phyloP scores from a whole-genome alignment of 92 coral and sea anemone genomes.

The Chrysogorgia sp. region DNA sequence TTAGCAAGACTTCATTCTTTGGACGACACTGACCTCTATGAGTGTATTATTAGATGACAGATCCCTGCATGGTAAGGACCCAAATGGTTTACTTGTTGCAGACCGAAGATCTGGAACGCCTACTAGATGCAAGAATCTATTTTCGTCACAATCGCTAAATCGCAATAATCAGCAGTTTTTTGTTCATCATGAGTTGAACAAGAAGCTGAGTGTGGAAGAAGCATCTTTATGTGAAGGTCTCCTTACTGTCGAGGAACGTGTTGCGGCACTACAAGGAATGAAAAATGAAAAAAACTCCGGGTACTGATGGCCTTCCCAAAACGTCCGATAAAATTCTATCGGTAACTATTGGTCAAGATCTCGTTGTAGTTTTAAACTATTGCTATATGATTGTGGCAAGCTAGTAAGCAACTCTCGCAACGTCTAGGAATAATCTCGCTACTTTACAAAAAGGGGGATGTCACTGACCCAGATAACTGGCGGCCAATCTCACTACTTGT shows the following conservation, averaged over 20 bases:
- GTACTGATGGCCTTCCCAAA: slow-evolving; percentile 59
- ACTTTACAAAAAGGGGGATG: slow-evolving; percentile 56
- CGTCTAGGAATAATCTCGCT: slow-evolving; percentile 42
- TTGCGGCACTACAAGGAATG: slow-evolving; percentile 18
- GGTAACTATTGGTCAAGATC: slow-evolving; percentile 40
- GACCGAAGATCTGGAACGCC: slow-evolving; percentile 27
- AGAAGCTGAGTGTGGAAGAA: neutral
- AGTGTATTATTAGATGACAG: neutral
- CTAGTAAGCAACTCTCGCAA: slow-evolving; percentile 47
- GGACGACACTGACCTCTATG: neutral
- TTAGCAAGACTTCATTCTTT: neutral
- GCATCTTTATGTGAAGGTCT: slow-evolving; percentile 21
- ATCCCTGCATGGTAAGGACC: no score
- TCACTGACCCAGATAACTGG: slow-evolving; percentile 54
- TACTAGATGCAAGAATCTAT: slow-evolving; percentile 26
- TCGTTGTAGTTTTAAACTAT: slow-evolving; percentile 47
- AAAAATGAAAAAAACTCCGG: slow-evolving; percentile 44
- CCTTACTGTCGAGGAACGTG: neutral
- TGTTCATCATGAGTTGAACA: neutral
- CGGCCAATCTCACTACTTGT: slow-evolving; percentile 61
- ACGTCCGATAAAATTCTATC: slow-evolving; percentile 67
- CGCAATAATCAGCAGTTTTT: neutral
- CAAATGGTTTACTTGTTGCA: no score
- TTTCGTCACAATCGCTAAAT: slow-evolving; percentile 6
- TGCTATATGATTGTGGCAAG: neutral